Conservation (phyloP, 30 jellyfish, hydroid and myxozoan species). For the Hydractinia symbiolongicarpus region DNA sequence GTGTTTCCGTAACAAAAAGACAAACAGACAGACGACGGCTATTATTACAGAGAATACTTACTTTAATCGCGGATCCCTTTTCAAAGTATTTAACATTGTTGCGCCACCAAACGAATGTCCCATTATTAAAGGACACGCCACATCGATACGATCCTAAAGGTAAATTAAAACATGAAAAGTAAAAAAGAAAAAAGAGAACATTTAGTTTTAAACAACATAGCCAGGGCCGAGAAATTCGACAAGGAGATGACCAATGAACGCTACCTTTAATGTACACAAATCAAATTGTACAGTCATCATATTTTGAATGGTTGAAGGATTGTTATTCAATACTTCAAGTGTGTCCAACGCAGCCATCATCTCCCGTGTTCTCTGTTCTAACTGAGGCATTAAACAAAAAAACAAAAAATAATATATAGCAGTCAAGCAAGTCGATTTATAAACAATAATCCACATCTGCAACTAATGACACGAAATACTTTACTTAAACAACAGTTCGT, state of each 20-base stretch:
- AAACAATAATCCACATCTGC: too few species aligned
- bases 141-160: constrained; percentile 55
- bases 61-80: constrained; percentile 59
- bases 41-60: background rate
- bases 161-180: background rate
- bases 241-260: background rate
- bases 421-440: too few species aligned
- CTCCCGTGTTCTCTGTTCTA: constrained; percentile 46
- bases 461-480: too few species aligned
- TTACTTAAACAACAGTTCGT: too few species aligned
- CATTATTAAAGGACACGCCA: constrained; percentile 36
- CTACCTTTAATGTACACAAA: constrained; percentile 12
- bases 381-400: constrained; percentile 16
- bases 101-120: constrained; percentile 95
- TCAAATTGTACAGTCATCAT: background rate
- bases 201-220: background rate
- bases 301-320: constrained; percentile 13
- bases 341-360: constrained; percentile 38
- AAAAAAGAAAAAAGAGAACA: background rate
- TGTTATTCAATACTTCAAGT: constrained; percentile 39
- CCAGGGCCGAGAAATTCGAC: background rate
- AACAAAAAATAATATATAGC: background rate
- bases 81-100: constrained; percentile 48
- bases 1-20: too few species aligned
- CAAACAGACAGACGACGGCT: too few species aligned